A percentile compares a stretch with the other conserved stretches of the same genome.
Evolutionary conservation across 2,888 invertebrate genomes (phyloP).

Genomic region (Drosophila helvetica): DNA sequence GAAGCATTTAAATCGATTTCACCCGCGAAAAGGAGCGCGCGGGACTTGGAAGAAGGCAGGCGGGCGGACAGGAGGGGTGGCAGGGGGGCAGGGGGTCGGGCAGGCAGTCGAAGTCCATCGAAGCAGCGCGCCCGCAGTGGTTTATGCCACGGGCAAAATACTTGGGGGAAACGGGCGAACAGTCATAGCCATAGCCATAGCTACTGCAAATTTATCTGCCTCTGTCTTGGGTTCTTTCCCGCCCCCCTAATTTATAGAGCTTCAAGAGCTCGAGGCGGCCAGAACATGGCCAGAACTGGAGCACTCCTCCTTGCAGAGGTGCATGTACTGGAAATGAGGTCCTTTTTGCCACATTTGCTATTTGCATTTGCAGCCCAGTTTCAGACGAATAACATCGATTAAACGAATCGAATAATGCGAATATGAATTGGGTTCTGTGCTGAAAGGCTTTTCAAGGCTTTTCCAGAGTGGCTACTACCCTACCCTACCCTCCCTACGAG

Average conservation of each 20-base stretch:
- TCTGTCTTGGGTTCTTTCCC: constrained; percentile 14
- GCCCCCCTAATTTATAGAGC: too few relatives aligned
- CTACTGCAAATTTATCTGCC: constrained; percentile 50
- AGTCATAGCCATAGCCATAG: constrained; percentile 12
- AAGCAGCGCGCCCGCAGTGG: not conserved
- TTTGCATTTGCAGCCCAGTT: constrained; percentile 30
- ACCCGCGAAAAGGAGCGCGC: constrained; percentile 35
- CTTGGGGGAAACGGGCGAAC: constrained; percentile 36
- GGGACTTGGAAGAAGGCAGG: constrained; percentile 26
- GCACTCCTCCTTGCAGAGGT: constrained; percentile 3
- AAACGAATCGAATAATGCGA: not conserved
- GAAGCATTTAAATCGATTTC: constrained; percentile 72
- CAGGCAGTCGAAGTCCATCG: constrained; percentile 7
- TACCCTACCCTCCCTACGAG: not conserved
- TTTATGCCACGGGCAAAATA: not conserved
- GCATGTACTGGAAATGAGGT: constrained; percentile 27
- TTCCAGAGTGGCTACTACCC: too few relatives aligned
- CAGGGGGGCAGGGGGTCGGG: too few relatives aligned
- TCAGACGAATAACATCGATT: constrained; percentile 10
- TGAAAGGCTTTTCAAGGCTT: not conserved
- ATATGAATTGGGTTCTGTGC: not conserved
- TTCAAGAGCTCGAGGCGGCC: too few relatives aligned
- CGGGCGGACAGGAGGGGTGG: not conserved
- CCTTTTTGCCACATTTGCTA: constrained; percentile 32
- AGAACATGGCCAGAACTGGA: constrained; percentile 33